Evolutionary conservation across 2,113 vertebrate species (phyloP), one percentile per base, ranked within the genome.

Genomic region (Puffinus mauretanicus): DNA sequence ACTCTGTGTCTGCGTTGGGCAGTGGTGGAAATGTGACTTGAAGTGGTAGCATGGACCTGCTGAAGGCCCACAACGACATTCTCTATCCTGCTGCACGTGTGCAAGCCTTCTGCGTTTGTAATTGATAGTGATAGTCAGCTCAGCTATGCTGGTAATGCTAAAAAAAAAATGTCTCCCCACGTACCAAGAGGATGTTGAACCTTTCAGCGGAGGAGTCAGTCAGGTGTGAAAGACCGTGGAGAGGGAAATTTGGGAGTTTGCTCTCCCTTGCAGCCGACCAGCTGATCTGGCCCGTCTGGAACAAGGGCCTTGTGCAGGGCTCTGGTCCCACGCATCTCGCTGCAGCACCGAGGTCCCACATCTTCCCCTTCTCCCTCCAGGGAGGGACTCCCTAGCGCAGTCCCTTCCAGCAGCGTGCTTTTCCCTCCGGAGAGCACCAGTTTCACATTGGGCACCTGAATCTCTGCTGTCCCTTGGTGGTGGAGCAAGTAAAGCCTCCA

Each of bases 1-100:
- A 6, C 24, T 32, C 29, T 34, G 6, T 66, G 57, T 84, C 55
- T 79, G 78, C 6, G 3, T 54, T 54, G 2, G 25, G 49, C 64
- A 58, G 58, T 34, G 79, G 38, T 62, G 54, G 70, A 67, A 78
- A 6, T 7, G 24, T 38, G 17, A 8, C 61, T 72, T 1, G 0
- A 1, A 54, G 62, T 1, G 1, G 64, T 36, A 57, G 24, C 0
- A 0, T 21, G 49, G 62, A 26, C 34, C 47, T 78, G 51, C 72
- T 10, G 54, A 32, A 76, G 64, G 46, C 20, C 57, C 72, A 32
- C 14, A 1, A 1, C 29, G 78, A 9, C 2, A 1, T 34, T 55
- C 29, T 69, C 19, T 22, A 2, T n/a, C 42, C 61, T 51, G 29
- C 5, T 32, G 52, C 60, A n/a, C 4, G 5, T 0, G 0, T 26